These are phyloP conservation scores for Apis laboriosa DNA, from an alignment of 1,140 invertebrate genomes.

Conservation along the genomic window DNA sequence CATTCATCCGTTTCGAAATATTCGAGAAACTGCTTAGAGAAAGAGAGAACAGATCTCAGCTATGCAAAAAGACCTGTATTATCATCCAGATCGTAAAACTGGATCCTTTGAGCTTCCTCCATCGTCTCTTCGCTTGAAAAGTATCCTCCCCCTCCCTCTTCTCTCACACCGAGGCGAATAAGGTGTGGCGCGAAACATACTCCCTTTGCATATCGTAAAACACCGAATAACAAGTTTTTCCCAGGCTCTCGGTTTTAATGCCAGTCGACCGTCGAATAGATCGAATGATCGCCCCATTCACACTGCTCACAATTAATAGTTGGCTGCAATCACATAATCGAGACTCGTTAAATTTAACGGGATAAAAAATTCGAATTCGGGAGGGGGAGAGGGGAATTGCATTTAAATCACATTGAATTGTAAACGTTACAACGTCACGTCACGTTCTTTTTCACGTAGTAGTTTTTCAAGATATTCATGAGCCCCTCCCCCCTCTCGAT, in stretches of 20 bases:
- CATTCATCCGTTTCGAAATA: neutral
- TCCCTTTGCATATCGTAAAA: neutral
- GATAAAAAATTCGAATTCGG: neutral
- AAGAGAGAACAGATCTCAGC: neutral
- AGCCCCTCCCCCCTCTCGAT: neutral
- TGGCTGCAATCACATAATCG: neutral
- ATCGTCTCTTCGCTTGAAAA: neutral
- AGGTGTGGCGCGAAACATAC: neutral
- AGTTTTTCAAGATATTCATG: constrained; percentile 28
- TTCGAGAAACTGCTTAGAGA: neutral
- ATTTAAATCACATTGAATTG: constrained; percentile 3
- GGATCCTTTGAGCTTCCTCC: neutral
- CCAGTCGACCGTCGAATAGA: neutral
- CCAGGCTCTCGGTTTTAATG: neutral
- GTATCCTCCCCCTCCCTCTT: neutral
- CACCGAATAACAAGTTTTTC: neutral
- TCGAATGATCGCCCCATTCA: too few species aligned
- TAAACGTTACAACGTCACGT: neutral
- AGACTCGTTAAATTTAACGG: neutral
- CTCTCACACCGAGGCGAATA: neutral
- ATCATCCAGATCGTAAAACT: neutral
- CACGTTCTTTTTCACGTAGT: constrained; percentile 12
- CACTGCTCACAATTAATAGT: neutral
- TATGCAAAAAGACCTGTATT: neutral
- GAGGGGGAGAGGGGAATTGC: neutral